Percentiles rank a stretch among this genome's conserved stretches.
phyloP scores from a whole-genome alignment of 1,140 invertebrate species.

The Harpegnathos saltator region DNA sequence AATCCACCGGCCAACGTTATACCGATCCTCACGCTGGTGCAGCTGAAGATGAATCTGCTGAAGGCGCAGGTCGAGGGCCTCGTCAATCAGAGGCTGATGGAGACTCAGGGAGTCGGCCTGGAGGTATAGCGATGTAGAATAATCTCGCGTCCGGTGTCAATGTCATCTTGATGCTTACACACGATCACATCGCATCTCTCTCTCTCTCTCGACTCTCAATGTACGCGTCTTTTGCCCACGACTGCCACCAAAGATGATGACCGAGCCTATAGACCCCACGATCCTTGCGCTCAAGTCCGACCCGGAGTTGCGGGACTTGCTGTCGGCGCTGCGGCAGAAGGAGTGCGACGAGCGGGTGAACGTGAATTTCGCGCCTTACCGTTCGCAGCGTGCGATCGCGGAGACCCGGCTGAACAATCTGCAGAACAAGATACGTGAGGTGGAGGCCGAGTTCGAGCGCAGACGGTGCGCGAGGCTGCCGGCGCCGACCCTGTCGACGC shows the following conservation, averaged over 20 bases:
- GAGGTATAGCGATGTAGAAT: slow-evolving; percentile 64
- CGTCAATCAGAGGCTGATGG: slow-evolving; percentile 78
- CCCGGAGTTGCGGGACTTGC: slow-evolving; percentile 78
- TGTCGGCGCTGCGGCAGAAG: slow-evolving; percentile 76
- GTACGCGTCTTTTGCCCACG: not conserved
- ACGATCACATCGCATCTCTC: too few species aligned
- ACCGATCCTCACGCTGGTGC: slow-evolving; percentile 79
- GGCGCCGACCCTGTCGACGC: slow-evolving; percentile 54
- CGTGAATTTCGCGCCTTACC: slow-evolving; percentile 77
- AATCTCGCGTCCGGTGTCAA: not conserved
- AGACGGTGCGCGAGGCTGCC: slow-evolving; percentile 66
- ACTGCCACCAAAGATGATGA: slow-evolving; percentile 40
- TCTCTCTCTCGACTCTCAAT: not conserved
- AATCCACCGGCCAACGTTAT: slow-evolving; percentile 78
- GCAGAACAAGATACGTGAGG: slow-evolving; percentile 78
- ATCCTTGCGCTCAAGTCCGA: slow-evolving; percentile 78
- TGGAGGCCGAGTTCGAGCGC: slow-evolving; percentile 80
- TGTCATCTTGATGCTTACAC: too few species aligned
- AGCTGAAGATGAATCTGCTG: slow-evolving; percentile 81
- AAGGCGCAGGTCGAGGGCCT: slow-evolving; percentile 78
- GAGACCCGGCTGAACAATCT: slow-evolving; percentile 77
- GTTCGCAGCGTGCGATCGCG: slow-evolving; percentile 77
- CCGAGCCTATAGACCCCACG: slow-evolving; percentile 72
- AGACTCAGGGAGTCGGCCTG: slow-evolving; percentile 77
- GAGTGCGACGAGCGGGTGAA: slow-evolving; percentile 81